A percentile compares a stretch with the other conserved stretches of the same genome.
Evolutionary conservation across 1,140 invertebrate genomes (phyloP).

Genomic region (Zaprionus nigranus): DNA sequence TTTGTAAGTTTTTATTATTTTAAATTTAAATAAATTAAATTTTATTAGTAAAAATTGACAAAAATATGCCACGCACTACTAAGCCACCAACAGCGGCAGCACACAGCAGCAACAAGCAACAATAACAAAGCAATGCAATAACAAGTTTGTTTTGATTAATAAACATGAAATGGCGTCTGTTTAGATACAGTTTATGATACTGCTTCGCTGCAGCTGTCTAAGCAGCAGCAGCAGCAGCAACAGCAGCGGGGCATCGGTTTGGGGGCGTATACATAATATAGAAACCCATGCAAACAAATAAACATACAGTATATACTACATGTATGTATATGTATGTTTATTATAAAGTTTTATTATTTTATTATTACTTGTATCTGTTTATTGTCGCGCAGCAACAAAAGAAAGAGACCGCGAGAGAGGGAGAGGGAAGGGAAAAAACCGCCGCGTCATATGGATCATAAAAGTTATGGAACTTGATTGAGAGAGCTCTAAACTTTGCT

Average conservation of each 20-base stretch:
- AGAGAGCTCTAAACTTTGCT: conserved; percentile 39
- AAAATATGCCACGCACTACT: conserved; percentile 77
- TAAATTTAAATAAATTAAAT: conserved; percentile 82
- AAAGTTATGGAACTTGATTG: conserved; percentile 42
- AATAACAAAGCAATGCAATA: conserved; percentile 45
- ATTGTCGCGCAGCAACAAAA: conserved; percentile 40
- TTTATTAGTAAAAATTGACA: conserved; percentile 80
- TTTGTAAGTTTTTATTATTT: conserved; percentile 58
- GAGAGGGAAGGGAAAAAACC: conserved; percentile 16
- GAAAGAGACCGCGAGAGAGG: not conserved
- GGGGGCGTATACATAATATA: conserved; percentile 58
- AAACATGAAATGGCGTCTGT: conserved; percentile 52
- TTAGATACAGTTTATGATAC: conserved; percentile 64
- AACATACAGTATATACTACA: conserved; percentile 11
- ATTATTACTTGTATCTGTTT: conserved; percentile 62
- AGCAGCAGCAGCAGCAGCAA: not conserved
- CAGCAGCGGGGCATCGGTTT: not conserved
- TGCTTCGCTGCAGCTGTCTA: conserved; percentile 22
- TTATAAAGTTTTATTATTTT: conserved; percentile 71
- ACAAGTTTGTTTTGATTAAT: conserved; percentile 79
- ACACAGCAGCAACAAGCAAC: conserved; percentile 28
- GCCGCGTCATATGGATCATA: conserved; percentile 53
- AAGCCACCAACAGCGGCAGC: conserved; percentile 50
- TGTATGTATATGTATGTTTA: conserved; percentile 37
- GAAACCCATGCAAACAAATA: conserved; percentile 35